Conservation (phyloP, 2,113 vertebrate species). For the Oryzias melastigma region DNA sequence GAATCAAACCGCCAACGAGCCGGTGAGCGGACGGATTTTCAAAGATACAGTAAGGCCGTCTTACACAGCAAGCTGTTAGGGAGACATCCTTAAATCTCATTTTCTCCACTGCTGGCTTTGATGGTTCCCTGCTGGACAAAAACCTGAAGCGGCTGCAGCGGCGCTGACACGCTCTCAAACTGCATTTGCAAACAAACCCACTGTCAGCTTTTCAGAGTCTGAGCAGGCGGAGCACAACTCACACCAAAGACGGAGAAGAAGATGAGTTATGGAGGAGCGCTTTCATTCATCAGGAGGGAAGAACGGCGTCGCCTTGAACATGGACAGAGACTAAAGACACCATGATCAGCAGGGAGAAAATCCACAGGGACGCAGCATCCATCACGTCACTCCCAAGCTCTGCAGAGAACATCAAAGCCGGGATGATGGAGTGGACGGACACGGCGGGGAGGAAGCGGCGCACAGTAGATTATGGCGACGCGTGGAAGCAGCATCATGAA, state of each 20-base stretch:
- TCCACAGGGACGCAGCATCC: conserved; percentile 32
- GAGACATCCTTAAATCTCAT: conserved; percentile 13
- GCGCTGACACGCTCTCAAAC: conserved; percentile 17
- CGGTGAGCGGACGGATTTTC: too few species aligned
- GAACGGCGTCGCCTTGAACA: conserved; percentile 63
- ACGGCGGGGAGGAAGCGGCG: background rate
- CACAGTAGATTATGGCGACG: background rate
- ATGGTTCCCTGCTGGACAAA: conserved; percentile 29
- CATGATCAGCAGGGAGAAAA: conserved; percentile 54
- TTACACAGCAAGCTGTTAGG: background rate
- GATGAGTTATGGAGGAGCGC: conserved; percentile 56
- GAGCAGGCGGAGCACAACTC: conserved; percentile 33
- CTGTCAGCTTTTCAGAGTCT: background rate
- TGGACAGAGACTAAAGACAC: conserved; percentile 65
- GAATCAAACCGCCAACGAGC: too few species aligned
- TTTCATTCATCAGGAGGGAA: conserved; percentile 48
- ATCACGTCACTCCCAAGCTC: conserved; percentile 38
- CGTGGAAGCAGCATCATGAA: background rate
- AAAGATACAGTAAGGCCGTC: background rate
- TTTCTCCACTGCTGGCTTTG: conserved; percentile 49
- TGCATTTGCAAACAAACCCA: conserved; percentile 3
- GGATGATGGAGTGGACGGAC: conserved; percentile 14
- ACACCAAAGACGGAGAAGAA: background rate
- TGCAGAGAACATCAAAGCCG: conserved; percentile 21
- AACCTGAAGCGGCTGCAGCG: conserved; percentile 1